phyloP scores from a whole-genome alignment of 2,888 invertebrate species.

The Celastrina argiolus region DNA sequence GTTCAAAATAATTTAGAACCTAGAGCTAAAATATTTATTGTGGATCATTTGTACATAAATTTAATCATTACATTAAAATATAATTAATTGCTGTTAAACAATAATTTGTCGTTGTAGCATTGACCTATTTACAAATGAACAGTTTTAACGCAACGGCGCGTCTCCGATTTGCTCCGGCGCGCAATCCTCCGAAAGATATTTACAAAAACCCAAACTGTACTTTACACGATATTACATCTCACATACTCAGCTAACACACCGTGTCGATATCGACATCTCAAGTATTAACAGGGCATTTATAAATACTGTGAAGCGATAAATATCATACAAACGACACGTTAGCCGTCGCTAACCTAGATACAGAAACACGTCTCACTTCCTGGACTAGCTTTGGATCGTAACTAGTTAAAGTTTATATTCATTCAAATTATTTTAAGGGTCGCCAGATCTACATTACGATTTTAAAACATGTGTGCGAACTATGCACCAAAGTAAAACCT shows the following conservation, averaged over 20 bases:
- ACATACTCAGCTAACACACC: constrained; percentile 3
- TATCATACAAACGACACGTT: constrained; percentile 28
- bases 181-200: constrained; percentile 10
- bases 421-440: neutral
- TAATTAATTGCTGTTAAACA: constrained; percentile 2
- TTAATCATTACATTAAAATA: neutral
- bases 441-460: neutral
- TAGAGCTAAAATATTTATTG: neutral
- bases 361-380: constrained; percentile 30
- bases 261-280: neutral
- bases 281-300: constrained; percentile 18
- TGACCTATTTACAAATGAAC: constrained; percentile 16
- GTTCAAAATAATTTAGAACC: neutral
- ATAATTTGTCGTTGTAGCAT: constrained; percentile 6
- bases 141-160: constrained; percentile 5
- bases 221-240: neutral
- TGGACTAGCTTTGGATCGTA: constrained; percentile 35
- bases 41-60: constrained; percentile 3
- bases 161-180: neutral
- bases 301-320: constrained; percentile 22
- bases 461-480: constrained; percentile 2
- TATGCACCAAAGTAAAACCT: neutral
- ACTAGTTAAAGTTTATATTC: constrained; percentile 9
- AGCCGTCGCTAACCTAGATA: constrained; percentile 28
- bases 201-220: neutral